Conservation (phyloP, 2,113 vertebrate species). For the Zosterops japonicus region DNA sequence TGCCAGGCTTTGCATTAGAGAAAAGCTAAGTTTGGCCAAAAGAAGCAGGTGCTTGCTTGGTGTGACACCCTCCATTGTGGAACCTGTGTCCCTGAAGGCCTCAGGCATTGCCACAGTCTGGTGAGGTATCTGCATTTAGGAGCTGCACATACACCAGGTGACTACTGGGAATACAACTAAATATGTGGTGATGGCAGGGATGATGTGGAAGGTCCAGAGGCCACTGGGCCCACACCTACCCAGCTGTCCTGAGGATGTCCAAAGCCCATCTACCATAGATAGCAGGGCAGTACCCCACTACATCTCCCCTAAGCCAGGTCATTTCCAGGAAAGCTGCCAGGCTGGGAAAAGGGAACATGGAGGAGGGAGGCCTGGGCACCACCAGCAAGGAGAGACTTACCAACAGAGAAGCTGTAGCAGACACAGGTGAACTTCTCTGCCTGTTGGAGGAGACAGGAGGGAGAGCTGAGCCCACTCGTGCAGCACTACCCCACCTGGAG, state of each 20-base stretch:
- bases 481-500: rapidly evolving
- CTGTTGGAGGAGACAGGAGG: neutral
- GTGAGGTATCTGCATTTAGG: neutral
- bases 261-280: rapidly evolving
- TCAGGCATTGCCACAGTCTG: neutral
- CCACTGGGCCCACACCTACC: rapidly evolving
- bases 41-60: neutral
- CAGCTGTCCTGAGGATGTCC: rapidly evolving
- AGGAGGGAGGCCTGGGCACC: neutral
- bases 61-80: rapidly evolving
- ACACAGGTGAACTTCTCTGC: neutral
- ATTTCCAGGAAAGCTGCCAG: neutral
- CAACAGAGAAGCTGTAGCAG: conserved; percentile 26
- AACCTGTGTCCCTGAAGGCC: neutral
- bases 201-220: rapidly evolving
- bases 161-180: neutral
- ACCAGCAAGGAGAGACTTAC: neutral
- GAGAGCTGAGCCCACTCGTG: neutral
- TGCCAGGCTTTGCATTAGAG: rapidly evolving
- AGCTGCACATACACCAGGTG: rapidly evolving
- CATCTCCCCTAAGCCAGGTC: rapidly evolving
- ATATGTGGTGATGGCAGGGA: rapidly evolving
- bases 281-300: rapidly evolving
- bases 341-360: neutral
- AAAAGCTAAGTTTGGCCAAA: neutral